A percentile compares a stretch with the other conserved stretches of the same genome.
Conservation (phyloP, 2,888 invertebrate species). For the Nemotelus pantherinus region DNA sequence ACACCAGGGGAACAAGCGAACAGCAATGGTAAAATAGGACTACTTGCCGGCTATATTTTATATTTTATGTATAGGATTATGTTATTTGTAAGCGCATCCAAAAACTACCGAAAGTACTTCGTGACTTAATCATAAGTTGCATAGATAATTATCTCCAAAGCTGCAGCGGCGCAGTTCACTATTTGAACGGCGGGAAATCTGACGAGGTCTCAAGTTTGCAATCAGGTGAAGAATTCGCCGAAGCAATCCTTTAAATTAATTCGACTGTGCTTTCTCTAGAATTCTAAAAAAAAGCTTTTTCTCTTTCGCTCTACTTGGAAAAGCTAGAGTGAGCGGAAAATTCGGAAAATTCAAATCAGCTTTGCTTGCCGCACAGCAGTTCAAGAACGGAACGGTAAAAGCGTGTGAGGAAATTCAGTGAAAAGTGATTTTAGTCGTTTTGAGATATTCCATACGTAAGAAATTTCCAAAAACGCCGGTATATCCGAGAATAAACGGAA, state of each 20-base stretch:
- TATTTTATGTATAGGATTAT: background rate
- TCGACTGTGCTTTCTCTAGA: no score
- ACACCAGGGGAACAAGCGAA: no score
- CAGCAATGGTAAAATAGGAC: no score
- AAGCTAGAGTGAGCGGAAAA: constrained; percentile 16
- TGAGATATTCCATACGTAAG: background rate
- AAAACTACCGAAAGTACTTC: background rate
- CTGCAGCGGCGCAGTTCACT: constrained; percentile 20
- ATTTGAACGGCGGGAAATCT: background rate
- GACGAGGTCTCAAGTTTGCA: background rate
- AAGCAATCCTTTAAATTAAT: no score
- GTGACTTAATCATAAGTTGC: no score
- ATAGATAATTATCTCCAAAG: background rate
- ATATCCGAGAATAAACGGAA: no score
- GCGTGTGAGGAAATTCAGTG: constrained; percentile 24
- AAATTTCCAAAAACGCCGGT: background rate
- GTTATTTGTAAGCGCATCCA: background rate
- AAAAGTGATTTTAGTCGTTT: constrained; percentile 21
- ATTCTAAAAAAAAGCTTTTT: constrained; percentile 2
- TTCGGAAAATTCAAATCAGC: constrained; percentile 23
- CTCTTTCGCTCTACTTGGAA: background rate
- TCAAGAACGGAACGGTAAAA: constrained; percentile 17
- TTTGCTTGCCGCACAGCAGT: constrained; percentile 15
- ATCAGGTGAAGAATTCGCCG: no score
- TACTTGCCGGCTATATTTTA: background rate